A percentile compares a stretch with the other conserved stretches of the same genome.
phyloP scores from a whole-genome alignment of 2,888 invertebrate genomes.

The Entomobrya multifasciata region DNA sequence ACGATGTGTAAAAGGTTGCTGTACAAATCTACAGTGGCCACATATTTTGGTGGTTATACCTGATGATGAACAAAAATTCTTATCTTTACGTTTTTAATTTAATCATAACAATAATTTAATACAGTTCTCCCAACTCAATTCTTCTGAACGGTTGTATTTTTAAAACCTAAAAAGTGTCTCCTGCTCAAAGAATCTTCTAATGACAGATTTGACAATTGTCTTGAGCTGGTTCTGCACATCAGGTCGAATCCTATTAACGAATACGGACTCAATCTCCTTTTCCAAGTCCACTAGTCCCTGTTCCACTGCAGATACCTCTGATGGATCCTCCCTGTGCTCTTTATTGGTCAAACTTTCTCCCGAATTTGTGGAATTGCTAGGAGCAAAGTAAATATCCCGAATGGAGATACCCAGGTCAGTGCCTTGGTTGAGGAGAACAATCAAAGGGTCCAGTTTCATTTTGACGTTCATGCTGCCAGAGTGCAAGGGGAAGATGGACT shows the following conservation, averaged over 20 bases:
- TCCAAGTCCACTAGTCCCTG: constrained; percentile 76
- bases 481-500: constrained; percentile 79
- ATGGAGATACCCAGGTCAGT: constrained; percentile 69
- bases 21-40: constrained; percentile 64
- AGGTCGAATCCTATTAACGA: constrained; percentile 76
- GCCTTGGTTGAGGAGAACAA: constrained; percentile 75
- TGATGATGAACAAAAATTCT: constrained; percentile 36
- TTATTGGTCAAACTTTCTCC: constrained; percentile 72
- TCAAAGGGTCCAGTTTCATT: constrained; percentile 77
- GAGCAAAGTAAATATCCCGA: constrained; percentile 60
- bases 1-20: constrained; percentile 17
- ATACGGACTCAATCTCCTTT: constrained; percentile 77
- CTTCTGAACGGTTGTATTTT: background rate
- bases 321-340: constrained; percentile 77
- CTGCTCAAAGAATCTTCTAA: constrained; percentile 74
- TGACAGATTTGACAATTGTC: constrained; percentile 65
- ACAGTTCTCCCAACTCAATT: background rate
- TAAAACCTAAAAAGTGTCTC: constrained; percentile 69
- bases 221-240: constrained; percentile 78
- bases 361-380: constrained; percentile 58
- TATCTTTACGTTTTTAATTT: constrained; percentile 5
- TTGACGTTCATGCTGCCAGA: constrained; percentile 76
- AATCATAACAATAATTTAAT: constrained; percentile 20
- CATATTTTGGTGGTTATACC: background rate
- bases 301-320: constrained; percentile 49